These are phyloP conservation scores for Poecilobothrus nobilitatus DNA, from an alignment of 2,888 invertebrate species.

Conservation along the genomic window DNA sequence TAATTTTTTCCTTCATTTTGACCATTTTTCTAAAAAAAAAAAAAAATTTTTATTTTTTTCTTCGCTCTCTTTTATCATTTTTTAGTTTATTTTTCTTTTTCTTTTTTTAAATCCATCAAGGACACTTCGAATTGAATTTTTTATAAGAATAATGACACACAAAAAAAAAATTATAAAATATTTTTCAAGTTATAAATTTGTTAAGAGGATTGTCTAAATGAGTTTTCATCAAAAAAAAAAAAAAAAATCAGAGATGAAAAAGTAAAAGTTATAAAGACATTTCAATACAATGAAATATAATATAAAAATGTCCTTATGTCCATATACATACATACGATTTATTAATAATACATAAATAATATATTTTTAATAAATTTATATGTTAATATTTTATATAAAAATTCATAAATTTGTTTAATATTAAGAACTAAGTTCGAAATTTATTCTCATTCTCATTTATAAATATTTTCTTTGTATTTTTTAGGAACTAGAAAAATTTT, in stretches of 20 bases:
- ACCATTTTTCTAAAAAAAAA: background rate
- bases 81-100: background rate
- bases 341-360: background rate
- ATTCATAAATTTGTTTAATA: too few relatives aligned
- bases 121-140: conserved; percentile 1
- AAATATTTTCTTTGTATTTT: too few relatives aligned
- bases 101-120: background rate
- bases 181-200: conserved; percentile 11
- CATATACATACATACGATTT: too few relatives aligned
- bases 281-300: background rate
- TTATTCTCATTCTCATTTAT: too few relatives aligned
- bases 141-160: background rate
- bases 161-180: background rate
- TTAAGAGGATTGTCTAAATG: conserved; percentile 25
- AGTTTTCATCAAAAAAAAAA: conserved; percentile 18
- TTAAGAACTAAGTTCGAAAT: too few relatives aligned
- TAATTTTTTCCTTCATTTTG: conserved; percentile 1
- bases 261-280: background rate
- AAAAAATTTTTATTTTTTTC: too few relatives aligned
- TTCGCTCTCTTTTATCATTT: too few relatives aligned
- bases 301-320: too few relatives aligned
- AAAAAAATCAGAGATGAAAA: background rate
- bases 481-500: too few relatives aligned
- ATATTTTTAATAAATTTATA: too few relatives aligned
- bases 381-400: too few relatives aligned